Evolutionary conservation across 2,888 invertebrate species (phyloP).

Genomic region (Zootermopsis nevadensis): DNA sequence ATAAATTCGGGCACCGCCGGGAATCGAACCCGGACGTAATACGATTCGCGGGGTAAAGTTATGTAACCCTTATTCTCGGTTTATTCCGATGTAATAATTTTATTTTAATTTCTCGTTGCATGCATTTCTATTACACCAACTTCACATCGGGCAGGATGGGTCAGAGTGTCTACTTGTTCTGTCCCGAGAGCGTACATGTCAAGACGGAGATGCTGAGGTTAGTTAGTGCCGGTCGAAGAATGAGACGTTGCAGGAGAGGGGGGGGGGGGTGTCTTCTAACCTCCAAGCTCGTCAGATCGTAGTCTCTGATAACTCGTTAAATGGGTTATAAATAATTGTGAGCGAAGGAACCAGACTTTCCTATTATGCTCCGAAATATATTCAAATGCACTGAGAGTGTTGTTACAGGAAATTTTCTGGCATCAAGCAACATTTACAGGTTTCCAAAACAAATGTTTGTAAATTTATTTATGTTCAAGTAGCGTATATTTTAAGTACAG

Average conservation of each 20-base stretch:
- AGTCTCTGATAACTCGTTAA: conserved; percentile 16
- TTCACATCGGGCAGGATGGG: no score
- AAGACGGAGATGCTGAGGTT: conserved; percentile 16
- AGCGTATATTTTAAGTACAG: no score
- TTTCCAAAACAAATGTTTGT: no score
- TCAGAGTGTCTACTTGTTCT: neutral
- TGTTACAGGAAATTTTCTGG: neutral
- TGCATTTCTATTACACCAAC: no score
- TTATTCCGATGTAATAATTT: no score
- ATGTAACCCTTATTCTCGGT: no score
- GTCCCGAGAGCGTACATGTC: conserved; percentile 15
- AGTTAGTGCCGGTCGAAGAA: conserved; percentile 16
- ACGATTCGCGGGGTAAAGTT: no score
- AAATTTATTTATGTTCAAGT: no score
- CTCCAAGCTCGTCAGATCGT: conserved; percentile 19
- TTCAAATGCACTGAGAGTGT: neutral
- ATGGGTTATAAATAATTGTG: conserved; percentile 29
- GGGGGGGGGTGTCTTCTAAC: neutral
- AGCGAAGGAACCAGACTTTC: conserved; percentile 6
- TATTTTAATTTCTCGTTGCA: no score
- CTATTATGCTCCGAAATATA: neutral
- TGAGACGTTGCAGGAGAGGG: neutral
- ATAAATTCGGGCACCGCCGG: no score
- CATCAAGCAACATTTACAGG: neutral
- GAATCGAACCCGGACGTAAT: no score